Evolutionary conservation across 2,888 invertebrate species (phyloP), one percentile per base, ranked within the genome.

Genomic region (Pyrgus malvae): DNA sequence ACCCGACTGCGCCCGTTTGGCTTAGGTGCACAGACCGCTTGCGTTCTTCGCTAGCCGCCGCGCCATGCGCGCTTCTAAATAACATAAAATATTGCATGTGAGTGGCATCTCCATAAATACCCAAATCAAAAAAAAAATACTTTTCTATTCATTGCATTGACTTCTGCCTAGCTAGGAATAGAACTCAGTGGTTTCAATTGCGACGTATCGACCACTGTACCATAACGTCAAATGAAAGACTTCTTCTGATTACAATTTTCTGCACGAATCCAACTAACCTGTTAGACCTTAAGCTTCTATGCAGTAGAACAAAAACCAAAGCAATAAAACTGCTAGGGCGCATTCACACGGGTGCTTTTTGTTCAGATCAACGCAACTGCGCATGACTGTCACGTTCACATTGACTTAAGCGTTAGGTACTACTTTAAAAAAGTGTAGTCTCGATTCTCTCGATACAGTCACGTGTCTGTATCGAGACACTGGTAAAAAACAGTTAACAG

Each of bases 361-460:
- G 29, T 17, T 48, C 11, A 25, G n/a, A 19, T 12, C 38, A 0
- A 23, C 17, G 17, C 37, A 37, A 37, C 37, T 35, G 27, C 42
- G 42, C 16, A 51, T 35, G 27, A 19, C 3, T 27, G 27, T 44
- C 50, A 44, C 42, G 50, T 48, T 25, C 37, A 16, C 35, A 42
- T 17, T 12, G 17, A 51, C 14, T 25, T 21, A 25, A 44, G 16
- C 35, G 37, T 25, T 14, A 35, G 41, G 16, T 35, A 16, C n/a
- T n/a, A n/a, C n/a, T 35, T 12, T 33, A 23, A 50, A 50, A 50
- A 50, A 50, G 33, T 9, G 42, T 27, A 37, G 16, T 44, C 42
- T 37, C 35, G 40, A 42, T 33, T 11, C 23, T 42, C 33, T 35
- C 42, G 29, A 33, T 23, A 33, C 11, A 42, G 25, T 51, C 42